Evolutionary conservation across 2,888 invertebrate species (phyloP), one percentile per base, ranked within the genome.

Genomic region (Craniophora ligustri): DNA sequence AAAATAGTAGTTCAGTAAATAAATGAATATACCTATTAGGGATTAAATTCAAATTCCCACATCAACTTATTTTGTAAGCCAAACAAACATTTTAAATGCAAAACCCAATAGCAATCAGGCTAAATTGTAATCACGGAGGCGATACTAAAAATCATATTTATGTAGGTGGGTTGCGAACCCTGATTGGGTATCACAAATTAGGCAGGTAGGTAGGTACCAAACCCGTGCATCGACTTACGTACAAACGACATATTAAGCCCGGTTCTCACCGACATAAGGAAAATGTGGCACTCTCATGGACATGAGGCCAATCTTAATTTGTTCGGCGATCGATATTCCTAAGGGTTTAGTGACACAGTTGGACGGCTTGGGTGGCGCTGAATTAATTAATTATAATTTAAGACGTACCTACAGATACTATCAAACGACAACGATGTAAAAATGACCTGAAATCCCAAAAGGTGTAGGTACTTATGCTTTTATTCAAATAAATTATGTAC

Each of bases 201-300:
- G 60, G 62, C 66, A 60, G 31, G 62, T 66, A 60, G 31, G 47
- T 53, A 58, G 41, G 53, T 62, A 70, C 57, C 62, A 39, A 59
- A 42, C 19, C 50, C 61, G 48, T 38, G 60, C 58, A 50, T 56
- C 55, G 46, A 48, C 57, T 70, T 68, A 72, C 75, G 59, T 66
- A 60, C 42, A 50, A 49, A 50, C 35, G 53, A 44, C 39, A 49
- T 30, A 67, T 67, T 64, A 64, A 67, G 18, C 40, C 40, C 31
- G 55, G 68, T 89, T 91, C 90, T 85, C 90, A 90, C 72, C 81
- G 88, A 89, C 86, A 85, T 77, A 56, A 73, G 67, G 72, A 76
- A 77, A 78, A 74, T 59, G 66, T 53, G 40, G 62, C 57, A 84
- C 89, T 91, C 88, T 75, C 89, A 88, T 79, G 64, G 67, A 84